Percentiles rank a stretch among this genome's conserved stretches.
Conservation (phyloP, 2,797 vertebrate genomes). For the Cyprinella venusta region DNA sequence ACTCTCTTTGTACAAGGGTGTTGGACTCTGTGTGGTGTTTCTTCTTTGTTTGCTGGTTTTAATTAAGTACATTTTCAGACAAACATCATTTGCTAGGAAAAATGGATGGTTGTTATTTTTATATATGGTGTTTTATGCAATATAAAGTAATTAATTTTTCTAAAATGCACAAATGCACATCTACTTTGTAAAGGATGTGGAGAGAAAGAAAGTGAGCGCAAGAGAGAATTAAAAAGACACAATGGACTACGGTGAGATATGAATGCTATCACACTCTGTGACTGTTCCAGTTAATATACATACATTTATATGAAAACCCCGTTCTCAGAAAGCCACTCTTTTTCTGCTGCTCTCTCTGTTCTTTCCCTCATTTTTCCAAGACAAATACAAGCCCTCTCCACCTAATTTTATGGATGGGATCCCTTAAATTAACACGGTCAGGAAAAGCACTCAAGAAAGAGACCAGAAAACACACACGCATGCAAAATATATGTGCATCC, state of each 20-base stretch:
- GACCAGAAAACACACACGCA: conserved; percentile 5
- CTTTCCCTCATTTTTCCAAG: conserved; percentile 33
- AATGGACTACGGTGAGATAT: conserved; percentile 70
- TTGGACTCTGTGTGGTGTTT: background rate
- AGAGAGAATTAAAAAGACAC: background rate
- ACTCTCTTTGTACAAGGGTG: background rate
- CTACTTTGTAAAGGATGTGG: background rate
- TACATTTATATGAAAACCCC: conserved; percentile 54
- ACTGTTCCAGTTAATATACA: conserved; percentile 64
- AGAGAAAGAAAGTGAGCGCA: conserved; percentile 34
- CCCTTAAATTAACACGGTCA: conserved; percentile 62
- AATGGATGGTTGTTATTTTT: background rate
- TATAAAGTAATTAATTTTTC: conserved; percentile 33
- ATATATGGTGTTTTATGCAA: background rate
- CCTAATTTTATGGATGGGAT: conserved; percentile 68
- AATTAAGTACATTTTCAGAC: background rate
- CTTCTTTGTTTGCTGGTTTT: background rate
- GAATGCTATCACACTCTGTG: conserved; percentile 55
- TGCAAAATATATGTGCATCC: conserved; percentile 45
- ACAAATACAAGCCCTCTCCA: conserved; percentile 60
- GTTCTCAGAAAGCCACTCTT: conserved; percentile 13
- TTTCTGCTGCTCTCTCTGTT: conserved; percentile 52
- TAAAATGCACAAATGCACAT: conserved; percentile 13
- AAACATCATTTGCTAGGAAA: background rate
- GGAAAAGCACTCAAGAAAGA: conserved; percentile 22